Evolutionary conservation across 2,113 vertebrate genomes (phyloP).

Genomic region (Oncorhynchus clarkii): DNA sequence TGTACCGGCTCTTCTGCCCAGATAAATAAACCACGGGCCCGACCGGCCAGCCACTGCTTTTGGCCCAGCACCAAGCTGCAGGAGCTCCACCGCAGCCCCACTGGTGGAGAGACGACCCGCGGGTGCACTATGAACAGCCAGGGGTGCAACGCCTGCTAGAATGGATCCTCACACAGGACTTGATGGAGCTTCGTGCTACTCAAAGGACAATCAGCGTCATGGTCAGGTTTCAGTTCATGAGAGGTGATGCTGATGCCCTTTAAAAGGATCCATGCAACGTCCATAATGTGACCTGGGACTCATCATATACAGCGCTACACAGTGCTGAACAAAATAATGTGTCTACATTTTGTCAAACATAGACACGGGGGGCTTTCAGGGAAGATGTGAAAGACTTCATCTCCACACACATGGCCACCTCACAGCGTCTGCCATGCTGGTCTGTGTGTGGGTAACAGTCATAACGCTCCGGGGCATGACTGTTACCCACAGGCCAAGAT

Average conservation of each 20-base stretch:
- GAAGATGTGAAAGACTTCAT: too few species aligned
- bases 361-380: too few species aligned
- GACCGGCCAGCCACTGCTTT: slow-evolving; percentile 54
- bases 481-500: slow-evolving; percentile 35
- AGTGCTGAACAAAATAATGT: too few species aligned
- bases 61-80: slow-evolving; percentile 69
- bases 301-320: too few species aligned
- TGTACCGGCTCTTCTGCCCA: slow-evolving; percentile 63
- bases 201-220: neutral
- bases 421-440: too few species aligned
- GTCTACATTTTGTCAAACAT: too few species aligned
- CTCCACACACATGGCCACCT: too few species aligned
- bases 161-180: slow-evolving; percentile 22
- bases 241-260: neutral
- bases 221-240: neutral
- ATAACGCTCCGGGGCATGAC: neutral
- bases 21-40: slow-evolving; percentile 71
- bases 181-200: neutral
- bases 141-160: slow-evolving; percentile 4
- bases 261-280: neutral
- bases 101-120: slow-evolving; percentile 41
- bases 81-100: slow-evolving; percentile 63
- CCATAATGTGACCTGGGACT: too few species aligned
- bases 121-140: slow-evolving; percentile 23
- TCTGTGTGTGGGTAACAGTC: neutral